Evolutionary conservation across 1,140 invertebrate species (phyloP).

Genomic region (Zaprionus lachaisei): DNA sequence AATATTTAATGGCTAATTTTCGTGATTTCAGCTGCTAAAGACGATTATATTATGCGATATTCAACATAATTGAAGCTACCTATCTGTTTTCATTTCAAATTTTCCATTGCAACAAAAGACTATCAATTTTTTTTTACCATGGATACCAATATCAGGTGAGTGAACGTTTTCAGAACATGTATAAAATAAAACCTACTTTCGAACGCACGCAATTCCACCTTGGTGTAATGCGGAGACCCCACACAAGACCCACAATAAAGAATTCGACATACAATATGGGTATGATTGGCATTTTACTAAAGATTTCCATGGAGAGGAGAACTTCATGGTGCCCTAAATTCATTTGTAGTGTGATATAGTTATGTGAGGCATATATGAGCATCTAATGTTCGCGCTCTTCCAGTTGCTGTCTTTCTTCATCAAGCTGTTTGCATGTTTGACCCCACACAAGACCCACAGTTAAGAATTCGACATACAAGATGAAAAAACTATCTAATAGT

Average conservation of each 20-base stretch:
- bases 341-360: too few species aligned
- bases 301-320: too few species aligned
- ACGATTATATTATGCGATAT: constrained; percentile 29
- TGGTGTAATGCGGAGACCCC: too few species aligned
- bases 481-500: neutral
- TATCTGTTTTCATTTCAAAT: neutral
- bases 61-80: constrained; percentile 19
- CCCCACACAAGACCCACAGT: too few species aligned
- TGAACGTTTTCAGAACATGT: too few species aligned
- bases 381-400: neutral
- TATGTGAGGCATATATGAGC: neutral
- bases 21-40: constrained; percentile 25
- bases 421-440: constrained; percentile 5
- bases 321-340: too few species aligned
- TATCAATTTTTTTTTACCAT: constrained; percentile 33
- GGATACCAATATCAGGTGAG: constrained; percentile 25
- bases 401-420: neutral
- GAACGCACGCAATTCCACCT: too few species aligned
- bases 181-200: too few species aligned
- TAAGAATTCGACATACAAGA: too few species aligned
- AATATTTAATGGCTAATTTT: constrained; percentile 67
- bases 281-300: too few species aligned
- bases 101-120: constrained; percentile 14
- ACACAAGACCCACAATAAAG: too few species aligned
- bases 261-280: too few species aligned